Base-by-base conservation (phyloP, 2,113 vertebrate species). In the Syngnathus scovelli region DNA sequence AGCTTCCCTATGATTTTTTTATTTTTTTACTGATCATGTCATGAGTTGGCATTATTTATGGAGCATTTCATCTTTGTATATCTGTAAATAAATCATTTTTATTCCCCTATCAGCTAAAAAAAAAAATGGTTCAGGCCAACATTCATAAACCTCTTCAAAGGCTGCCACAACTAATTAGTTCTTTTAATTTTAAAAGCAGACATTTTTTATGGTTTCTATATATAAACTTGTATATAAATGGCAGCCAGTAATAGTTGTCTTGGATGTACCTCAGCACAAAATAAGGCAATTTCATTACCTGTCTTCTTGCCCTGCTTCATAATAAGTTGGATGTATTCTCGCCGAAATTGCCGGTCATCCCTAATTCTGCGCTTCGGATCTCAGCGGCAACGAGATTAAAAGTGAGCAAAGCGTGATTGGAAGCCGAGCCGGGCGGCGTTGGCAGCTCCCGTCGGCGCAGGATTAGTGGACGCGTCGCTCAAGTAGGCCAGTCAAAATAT, bases 401-500 rank as follows among this genome's bases (percentile, higher is more conserved):
- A 69, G 33, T 19, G 67, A 74, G 68, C 18, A 33, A 61, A 69
- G 67, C 74, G 72, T 74, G 70, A 79, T 12, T 19, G 78, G 66
- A 64, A 75, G 79, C 13, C 70, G 69, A 72, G 81, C 70, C 21
- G 75, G 77, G 62, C 76, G 75, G 69, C 51, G 48, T 58, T 71
- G 62, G 78, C 80, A 37, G 68, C 72, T 78, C 76, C 75, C 68
- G 71, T 13, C 16, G 61, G 58, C 61, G 49, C 56, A 59, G 82
- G 82, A 88, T 81, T 85, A 86, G 76, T 74, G 81, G 70, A 71
- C 51, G 72, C 80, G 77, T 79, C 65, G 62, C 66, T 70, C 77
- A 89, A 88, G 74, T 87, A 86, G 86, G 79, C 78, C 85, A 77
- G 66, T 76, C 63, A 71, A 78, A 82, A 78, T 82, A 83, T 79